phyloP scores from a whole-genome alignment of 2,888 invertebrate species.

The Himalopsyche anomala region DNA sequence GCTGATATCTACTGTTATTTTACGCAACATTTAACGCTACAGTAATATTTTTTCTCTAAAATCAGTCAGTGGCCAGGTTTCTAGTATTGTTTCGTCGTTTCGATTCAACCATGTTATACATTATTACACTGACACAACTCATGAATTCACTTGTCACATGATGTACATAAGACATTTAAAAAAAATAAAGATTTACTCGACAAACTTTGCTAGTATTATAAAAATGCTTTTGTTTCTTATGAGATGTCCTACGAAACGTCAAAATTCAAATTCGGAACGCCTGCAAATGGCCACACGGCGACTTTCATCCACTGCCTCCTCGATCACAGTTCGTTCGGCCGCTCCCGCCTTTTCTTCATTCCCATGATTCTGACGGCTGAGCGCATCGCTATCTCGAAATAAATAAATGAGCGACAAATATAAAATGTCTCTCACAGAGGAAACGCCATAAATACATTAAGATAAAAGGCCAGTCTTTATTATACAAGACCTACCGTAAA shows the following conservation, averaged over 20 bases:
- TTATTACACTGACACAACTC: too few species aligned
- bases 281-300: constrained; percentile 48
- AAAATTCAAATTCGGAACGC: constrained; percentile 44
- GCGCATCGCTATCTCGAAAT: constrained; percentile 63
- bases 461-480: constrained; percentile 63
- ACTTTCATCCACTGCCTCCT: constrained; percentile 40
- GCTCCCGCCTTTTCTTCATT: constrained; percentile 38
- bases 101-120: too few species aligned
- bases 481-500: constrained; percentile 65
- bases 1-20: too few species aligned
- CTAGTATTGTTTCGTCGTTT: too few species aligned
- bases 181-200: too few species aligned
- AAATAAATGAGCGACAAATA: constrained; percentile 65
- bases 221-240: too few species aligned
- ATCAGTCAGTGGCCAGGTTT: too few species aligned
- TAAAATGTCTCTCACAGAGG: constrained; percentile 64
- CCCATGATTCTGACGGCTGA: constrained; percentile 55
- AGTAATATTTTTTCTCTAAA: too few species aligned
- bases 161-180: too few species aligned
- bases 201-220: too few species aligned
- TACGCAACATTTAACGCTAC: too few species aligned
- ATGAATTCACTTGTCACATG: too few species aligned
- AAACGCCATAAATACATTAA: constrained; percentile 65
- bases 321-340: constrained; percentile 19
- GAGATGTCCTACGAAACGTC: background rate